Base-by-base conservation (phyloP, 2,797 vertebrate species). In the Eurystomus glaucurus region DNA sequence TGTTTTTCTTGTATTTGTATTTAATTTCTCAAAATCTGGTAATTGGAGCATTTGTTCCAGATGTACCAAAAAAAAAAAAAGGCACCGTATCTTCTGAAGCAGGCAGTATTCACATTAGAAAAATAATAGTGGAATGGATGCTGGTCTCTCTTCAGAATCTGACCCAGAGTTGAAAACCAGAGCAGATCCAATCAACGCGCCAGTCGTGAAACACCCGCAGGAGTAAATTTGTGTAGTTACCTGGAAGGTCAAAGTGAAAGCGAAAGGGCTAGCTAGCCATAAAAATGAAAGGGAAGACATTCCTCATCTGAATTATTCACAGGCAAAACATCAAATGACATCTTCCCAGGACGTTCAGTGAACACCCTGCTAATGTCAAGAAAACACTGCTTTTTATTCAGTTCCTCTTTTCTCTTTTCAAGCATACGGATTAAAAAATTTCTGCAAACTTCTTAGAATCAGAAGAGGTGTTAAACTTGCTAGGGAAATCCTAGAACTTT, bases 191-290 rank as follows among this genome's bases (percentile, higher is more conserved):
- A 15, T 39, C 69, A 41, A 7, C 7, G 43, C 29, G 31, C 37
- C 19, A 69, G 37, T 45, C 54, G 13, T 21, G 48, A 74, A 58
- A 8, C 4, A 3, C 16, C 7, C 11, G 35, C n/a, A 54, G 13
- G 1, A 71, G 16, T 43, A 57, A 78, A 83, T 52, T 1, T 57
- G 12, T 69, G 14, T 5, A 61, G 37, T 55, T 66, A 93, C 58
- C 62, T 79, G 58, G 33, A 46, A 90, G 62, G 60, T 85, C 60
- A 88, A 71, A 90, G 78, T 68, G 69, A 75, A 95, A 96, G 46
- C 2, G 0, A 43, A 91, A 92, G 51, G n/a, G 6, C n/a, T 33
- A 77, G 25, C 35, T 8, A 77, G 33, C 58, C 41, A 72, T 31
- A 46, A 90, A 82, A 90, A 78, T 4, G 1, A 84, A 79, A 81